These are phyloP conservation scores for Branchellion lobata DNA, from an alignment of 2,888 invertebrate species.

Conservation along the genomic window DNA sequence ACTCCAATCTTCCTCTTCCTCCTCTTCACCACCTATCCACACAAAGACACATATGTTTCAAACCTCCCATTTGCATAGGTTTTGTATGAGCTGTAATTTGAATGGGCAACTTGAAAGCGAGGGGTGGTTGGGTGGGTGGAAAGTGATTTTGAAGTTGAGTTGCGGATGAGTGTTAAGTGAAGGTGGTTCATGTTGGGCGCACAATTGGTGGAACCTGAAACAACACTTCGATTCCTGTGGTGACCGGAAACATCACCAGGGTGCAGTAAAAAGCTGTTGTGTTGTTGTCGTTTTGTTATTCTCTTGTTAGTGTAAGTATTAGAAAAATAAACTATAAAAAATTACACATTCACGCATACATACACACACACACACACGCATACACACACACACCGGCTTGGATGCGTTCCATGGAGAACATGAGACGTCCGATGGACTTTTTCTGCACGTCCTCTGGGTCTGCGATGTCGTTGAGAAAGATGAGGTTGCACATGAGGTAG, in stretches of 20 bases:
- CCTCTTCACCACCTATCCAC: neutral
- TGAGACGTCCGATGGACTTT: constrained; percentile 13
- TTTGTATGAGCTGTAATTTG: too few species aligned
- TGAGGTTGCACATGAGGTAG: constrained; percentile 41
- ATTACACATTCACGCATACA: neutral
- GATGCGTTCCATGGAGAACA: constrained; percentile 31
- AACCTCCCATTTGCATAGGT: too few species aligned
- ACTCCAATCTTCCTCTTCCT: constrained; percentile 32
- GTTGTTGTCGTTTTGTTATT: neutral
- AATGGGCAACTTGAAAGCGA: too few species aligned
- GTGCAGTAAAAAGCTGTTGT: constrained; percentile 29
- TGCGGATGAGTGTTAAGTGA: too few species aligned
- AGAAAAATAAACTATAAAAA: neutral
- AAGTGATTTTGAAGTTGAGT: too few species aligned
- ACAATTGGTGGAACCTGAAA: constrained; percentile 4
- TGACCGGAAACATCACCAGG: constrained; percentile 38
- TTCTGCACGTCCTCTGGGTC: constrained; percentile 5
- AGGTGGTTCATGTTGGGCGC: too few species aligned
- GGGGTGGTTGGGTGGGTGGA: too few species aligned
- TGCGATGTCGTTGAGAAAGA: constrained; percentile 15
- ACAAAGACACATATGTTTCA: too few species aligned
- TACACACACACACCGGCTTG: neutral
- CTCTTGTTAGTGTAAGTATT: neutral
- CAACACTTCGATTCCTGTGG: constrained; percentile 31
- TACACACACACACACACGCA: neutral